Evolutionary conservation across 1,140 invertebrate genomes (phyloP), one percentile per base, ranked within the genome.

Genomic region (Zelostemma sp.): DNA sequence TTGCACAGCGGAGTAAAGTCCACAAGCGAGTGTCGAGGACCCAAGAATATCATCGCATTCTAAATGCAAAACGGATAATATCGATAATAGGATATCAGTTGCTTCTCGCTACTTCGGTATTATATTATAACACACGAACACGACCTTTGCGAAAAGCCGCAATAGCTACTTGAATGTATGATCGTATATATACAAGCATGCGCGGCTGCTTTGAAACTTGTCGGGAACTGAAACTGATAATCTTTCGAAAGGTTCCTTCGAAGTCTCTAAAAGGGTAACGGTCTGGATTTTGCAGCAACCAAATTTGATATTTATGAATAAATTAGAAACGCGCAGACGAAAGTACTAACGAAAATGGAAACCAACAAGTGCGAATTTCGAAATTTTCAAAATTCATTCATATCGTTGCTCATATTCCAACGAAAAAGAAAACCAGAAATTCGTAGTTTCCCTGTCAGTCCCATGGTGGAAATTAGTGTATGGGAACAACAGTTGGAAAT

Each of bases 51-150:
- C 46, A 41, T 47, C 16, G 53, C 61, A 61, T 68, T 61, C 64
- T 61, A 68, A 68, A 68, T 68, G 64, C 53, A 68, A 68, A 68
- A 41, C 54, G 49, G 56, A 62, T 62, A 58, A 68, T 68, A 62
- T 68, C 65, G 58, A 61, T 62, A 62, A 68, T 68, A 68, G 49
- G 54, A 62, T 68, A 58, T 68, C 54, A 68, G 64, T 49, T 51
- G 53, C 47, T 55, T 61, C 21, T 9, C 11, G 58, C 43, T 62
- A 57, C 65, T 61, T 61, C 48, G 47, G 45, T 53, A 58, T 68
- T 68, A 68, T 53, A 58, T 57, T 57, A 61, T 61, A 57, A 61
- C 56, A 50, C 47, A 56, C 35, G 21, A 17, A 50, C 46, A 21
- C 46, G 21, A 48, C 25, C 25, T 43, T 46, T 16, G 43, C 48